A percentile compares a stretch with the other conserved stretches of the same genome.
These are phyloP conservation scores for Apomyelois bistriatella DNA, from an alignment of 2,888 invertebrate genomes.

Conservation along the genomic window DNA sequence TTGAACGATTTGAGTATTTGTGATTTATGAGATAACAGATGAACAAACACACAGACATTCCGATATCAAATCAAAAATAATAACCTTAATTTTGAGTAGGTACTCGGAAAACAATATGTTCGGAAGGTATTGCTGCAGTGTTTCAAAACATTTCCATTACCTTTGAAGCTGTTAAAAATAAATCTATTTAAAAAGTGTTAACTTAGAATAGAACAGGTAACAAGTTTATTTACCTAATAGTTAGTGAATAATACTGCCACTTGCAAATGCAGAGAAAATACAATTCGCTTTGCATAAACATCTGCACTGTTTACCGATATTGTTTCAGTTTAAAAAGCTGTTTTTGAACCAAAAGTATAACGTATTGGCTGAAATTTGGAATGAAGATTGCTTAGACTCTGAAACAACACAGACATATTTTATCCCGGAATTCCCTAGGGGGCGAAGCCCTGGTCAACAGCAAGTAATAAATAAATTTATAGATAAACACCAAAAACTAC, in stretches of 20 bases:
- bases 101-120: neutral
- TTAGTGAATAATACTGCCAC: neutral
- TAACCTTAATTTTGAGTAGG: neutral
- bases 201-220: neutral
- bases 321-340: neutral
- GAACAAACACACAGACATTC: neutral
- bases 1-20: too few relatives aligned
- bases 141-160: neutral
- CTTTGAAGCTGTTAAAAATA: neutral
- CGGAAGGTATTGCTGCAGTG: neutral
- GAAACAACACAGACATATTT: too few relatives aligned
- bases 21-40: too few relatives aligned
- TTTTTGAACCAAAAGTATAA: too few relatives aligned
- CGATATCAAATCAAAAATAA: neutral
- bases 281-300: constrained; percentile 1
- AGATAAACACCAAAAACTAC: too few relatives aligned
- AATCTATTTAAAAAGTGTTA: neutral
- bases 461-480: too few relatives aligned
- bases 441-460: too few relatives aligned
- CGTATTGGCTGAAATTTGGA: too few relatives aligned
- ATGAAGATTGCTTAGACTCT: too few relatives aligned
- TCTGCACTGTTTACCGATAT: neutral
- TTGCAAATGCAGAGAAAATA: neutral
- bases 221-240: neutral
- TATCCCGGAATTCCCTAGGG: too few relatives aligned